Conservation (phyloP, 92 coral and sea anemone genomes). For the Ricordea florida region DNA sequence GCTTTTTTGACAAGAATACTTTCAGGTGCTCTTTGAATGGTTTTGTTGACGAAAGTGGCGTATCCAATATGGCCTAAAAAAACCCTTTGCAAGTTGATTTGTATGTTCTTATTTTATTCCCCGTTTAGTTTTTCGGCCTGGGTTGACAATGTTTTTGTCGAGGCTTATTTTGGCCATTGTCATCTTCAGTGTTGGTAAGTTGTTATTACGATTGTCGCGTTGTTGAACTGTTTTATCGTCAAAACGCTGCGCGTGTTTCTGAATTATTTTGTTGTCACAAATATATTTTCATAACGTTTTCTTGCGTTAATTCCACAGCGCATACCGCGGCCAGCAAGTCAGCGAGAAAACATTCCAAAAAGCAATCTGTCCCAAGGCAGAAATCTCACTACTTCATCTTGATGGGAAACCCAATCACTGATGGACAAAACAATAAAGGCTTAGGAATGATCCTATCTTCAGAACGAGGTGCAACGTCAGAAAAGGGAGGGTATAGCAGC, state of each 20-base stretch:
- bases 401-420: slow-evolving; percentile 16
- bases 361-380: slow-evolving; percentile 1
- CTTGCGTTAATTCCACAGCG: too few relatives aligned
- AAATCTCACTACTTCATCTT: slow-evolving; percentile 10
- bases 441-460: slow-evolving; percentile 24
- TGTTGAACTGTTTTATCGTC: background rate
- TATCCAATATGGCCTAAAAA: too few relatives aligned
- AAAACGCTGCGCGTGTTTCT: background rate
- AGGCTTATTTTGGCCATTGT: background rate
- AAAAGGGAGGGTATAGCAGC: background rate
- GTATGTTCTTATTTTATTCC: too few relatives aligned
- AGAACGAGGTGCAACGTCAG: background rate
- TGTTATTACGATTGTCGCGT: background rate
- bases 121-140: too few relatives aligned
- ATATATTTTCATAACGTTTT: too few relatives aligned
- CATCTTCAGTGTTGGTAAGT: slow-evolving; percentile 13
- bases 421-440: slow-evolving; percentile 8
- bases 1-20: too few relatives aligned
- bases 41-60: too few relatives aligned
- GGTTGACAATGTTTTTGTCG: background rate
- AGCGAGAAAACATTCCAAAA: background rate
- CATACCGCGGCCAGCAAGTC: slow-evolving; percentile 3
- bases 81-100: too few relatives aligned
- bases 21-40: too few relatives aligned
- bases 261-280: background rate